These are phyloP conservation scores for Lagenorhynchus albirostris DNA, from an alignment of 2,113 vertebrate species.

Conservation along the genomic window DNA sequence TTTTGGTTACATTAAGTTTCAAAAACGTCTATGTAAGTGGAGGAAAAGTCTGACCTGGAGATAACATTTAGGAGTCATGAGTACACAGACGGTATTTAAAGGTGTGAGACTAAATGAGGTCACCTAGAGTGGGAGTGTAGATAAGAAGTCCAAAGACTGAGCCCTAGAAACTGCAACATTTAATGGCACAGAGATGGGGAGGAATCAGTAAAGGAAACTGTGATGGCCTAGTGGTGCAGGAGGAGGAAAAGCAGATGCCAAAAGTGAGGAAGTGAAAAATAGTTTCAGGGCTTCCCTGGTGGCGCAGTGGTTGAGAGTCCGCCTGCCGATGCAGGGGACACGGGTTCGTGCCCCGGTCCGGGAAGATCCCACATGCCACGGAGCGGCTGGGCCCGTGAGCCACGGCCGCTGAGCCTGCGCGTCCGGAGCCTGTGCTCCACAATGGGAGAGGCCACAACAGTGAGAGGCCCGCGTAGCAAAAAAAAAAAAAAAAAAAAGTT, in stretches of 20 bases:
- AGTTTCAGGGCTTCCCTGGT: background rate
- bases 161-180: background rate
- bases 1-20: background rate
- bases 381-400: too few relatives aligned
- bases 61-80: background rate
- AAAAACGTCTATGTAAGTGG: background rate
- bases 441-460: too few relatives aligned
- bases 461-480: too few relatives aligned
- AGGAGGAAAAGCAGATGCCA: background rate
- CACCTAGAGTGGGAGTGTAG: background rate
- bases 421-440: too few relatives aligned
- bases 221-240: rapidly evolving
- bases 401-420: too few relatives aligned
- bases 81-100: background rate
- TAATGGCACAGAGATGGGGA: background rate
- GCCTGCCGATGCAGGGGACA: too few relatives aligned
- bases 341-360: too few relatives aligned
- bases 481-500: background rate
- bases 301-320: too few relatives aligned
- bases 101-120: background rate
- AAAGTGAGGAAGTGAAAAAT: background rate
- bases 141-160: background rate
- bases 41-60: background rate
- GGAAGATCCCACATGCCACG: too few relatives aligned
- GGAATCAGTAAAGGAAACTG: background rate